These are phyloP conservation scores for Aleadryas rufinucha DNA, from an alignment of 2,113 vertebrate genomes.

Conservation along the genomic window DNA sequence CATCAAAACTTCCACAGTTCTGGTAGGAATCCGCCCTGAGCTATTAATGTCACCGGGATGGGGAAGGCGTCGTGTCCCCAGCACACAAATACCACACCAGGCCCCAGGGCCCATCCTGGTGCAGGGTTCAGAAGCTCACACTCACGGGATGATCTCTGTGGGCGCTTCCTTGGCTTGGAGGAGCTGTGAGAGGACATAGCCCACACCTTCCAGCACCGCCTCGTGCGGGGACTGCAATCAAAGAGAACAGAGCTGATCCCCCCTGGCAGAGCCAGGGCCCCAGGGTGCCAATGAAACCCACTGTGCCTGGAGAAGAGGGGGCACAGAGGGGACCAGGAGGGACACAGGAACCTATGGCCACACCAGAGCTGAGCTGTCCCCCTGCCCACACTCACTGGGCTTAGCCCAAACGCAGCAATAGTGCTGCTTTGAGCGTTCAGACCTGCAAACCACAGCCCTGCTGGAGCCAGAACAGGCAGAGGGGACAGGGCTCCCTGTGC, in stretches of 20 bases:
- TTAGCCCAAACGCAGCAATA: background rate
- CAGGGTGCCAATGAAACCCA: background rate
- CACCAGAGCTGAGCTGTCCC: background rate
- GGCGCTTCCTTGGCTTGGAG: constrained; percentile 85
- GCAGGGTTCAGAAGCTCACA: background rate
- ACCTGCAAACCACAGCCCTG: background rate
- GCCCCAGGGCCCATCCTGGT: background rate
- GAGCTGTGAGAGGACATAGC: constrained; percentile 90
- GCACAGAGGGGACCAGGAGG: background rate
- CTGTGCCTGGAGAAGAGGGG: background rate
- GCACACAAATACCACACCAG: background rate
- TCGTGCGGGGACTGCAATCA: constrained; percentile 81
- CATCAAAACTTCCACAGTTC: background rate
- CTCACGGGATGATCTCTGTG: constrained; percentile 85
- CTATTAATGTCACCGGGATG: background rate
- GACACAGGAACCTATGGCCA: background rate
- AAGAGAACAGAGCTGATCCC: background rate
- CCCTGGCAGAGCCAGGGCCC: background rate
- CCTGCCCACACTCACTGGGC: background rate
- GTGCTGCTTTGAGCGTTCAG: background rate
- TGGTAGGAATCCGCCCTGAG: background rate
- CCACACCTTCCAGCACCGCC: constrained; percentile 88
- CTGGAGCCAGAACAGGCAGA: background rate
- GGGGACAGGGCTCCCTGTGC: background rate
- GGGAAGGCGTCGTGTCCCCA: fast-evolving